A percentile compares a stretch with the other conserved stretches of the same genome.
Conservation (phyloP, 2,888 invertebrate species). For the Acrocyrtus sp. region DNA sequence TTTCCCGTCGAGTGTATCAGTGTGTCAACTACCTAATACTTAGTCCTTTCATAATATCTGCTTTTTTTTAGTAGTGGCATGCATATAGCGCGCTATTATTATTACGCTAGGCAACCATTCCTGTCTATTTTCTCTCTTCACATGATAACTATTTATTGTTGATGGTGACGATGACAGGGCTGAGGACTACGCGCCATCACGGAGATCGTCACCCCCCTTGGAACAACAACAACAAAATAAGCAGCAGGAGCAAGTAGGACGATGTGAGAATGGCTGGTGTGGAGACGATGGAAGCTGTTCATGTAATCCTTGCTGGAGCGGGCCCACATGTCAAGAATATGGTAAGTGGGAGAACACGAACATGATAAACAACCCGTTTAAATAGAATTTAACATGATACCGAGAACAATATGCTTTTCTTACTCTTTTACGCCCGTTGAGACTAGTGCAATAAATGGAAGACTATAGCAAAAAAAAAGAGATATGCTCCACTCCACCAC, state of each 20-base stretch:
- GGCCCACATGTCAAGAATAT: slow-evolving; percentile 62
- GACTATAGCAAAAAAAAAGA: too few relatives aligned
- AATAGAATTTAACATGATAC: slow-evolving; percentile 35
- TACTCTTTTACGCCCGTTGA: too few relatives aligned
- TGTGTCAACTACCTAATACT: background rate
- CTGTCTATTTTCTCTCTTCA: background rate
- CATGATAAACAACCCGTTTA: slow-evolving; percentile 44
- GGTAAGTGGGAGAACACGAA: slow-evolving; percentile 53
- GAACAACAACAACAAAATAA: slow-evolving; percentile 14
- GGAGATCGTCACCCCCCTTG: slow-evolving; percentile 35
- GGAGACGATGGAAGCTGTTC: slow-evolving; percentile 57
- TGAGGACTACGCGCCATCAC: slow-evolving; percentile 37
- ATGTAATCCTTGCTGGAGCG: slow-evolving; percentile 63
- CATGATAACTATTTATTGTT: slow-evolving; percentile 6
- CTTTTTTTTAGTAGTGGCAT: too few relatives aligned
- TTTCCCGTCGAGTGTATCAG: background rate
- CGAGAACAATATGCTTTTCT: slow-evolving; percentile 11
- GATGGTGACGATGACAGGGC: slow-evolving; percentile 42
- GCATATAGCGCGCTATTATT: background rate
- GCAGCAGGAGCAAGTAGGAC: slow-evolving; percentile 21
- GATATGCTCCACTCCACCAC: too few relatives aligned
- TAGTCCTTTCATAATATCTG: too few relatives aligned
- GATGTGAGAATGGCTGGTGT: slow-evolving; percentile 59
- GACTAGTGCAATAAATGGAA: too few relatives aligned
- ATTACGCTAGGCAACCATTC: background rate